A percentile compares a stretch with the other conserved stretches of the same genome.
phyloP scores from a whole-genome alignment of 1,140 invertebrate species.

The Anthonomus grandis region DNA sequence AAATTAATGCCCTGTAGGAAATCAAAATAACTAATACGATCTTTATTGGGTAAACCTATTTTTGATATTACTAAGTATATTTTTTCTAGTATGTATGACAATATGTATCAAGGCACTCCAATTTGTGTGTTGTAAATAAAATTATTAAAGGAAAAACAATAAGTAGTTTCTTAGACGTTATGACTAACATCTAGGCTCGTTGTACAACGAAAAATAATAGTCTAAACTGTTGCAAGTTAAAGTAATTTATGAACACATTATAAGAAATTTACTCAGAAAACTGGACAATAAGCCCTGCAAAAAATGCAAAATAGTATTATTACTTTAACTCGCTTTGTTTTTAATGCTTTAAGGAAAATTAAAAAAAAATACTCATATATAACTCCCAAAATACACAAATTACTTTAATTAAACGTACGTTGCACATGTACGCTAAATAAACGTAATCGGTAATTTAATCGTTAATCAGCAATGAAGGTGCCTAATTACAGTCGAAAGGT shows the following conservation, averaged over 20 bases:
- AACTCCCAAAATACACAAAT: too few relatives aligned
- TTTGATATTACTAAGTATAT: too few relatives aligned
- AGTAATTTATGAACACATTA: constrained; percentile 16
- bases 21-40: constrained; percentile 3
- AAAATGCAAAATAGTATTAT: background rate
- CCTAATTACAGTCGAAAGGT: too few relatives aligned
- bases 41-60: too few relatives aligned
- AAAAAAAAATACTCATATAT: constrained; percentile 1
- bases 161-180: constrained; percentile 1
- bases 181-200: constrained; percentile 6
- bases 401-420: too few relatives aligned
- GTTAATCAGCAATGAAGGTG: too few relatives aligned
- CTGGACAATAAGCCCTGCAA: background rate
- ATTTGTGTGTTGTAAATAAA: constrained; percentile 21
- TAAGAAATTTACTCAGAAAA: background rate
- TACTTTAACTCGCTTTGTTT: constrained; percentile 18
- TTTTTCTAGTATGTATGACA: too few relatives aligned
- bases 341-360: background rate
- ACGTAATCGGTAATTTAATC: too few relatives aligned
- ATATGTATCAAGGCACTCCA: constrained; percentile 15
- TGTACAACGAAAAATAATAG: constrained; percentile 8
- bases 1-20: constrained; percentile 20
- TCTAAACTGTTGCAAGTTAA: constrained; percentile 8
- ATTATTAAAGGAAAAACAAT: constrained; percentile 21
- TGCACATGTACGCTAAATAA: too few relatives aligned